These are phyloP conservation scores for Hypsibius dujardini DNA, from an alignment of 1,140 invertebrate species.

Conservation along the genomic window DNA sequence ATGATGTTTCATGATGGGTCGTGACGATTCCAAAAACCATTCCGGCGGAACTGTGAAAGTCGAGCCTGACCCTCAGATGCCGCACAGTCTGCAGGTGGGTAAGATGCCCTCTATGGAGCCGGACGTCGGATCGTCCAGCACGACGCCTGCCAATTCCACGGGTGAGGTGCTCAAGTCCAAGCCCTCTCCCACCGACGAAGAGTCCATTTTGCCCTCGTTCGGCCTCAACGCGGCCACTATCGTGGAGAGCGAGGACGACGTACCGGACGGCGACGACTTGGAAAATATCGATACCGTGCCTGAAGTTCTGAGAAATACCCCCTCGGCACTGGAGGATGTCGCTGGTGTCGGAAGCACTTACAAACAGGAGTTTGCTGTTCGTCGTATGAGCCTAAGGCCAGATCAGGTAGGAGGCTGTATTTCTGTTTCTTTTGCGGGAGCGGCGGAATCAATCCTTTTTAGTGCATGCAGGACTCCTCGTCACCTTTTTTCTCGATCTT, in stretches of 20 bases:
- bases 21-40: not conserved
- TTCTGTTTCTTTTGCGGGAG: too few relatives aligned
- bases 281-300: not conserved
- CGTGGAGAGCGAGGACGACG: not conserved
- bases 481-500: too few relatives aligned
- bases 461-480: too few relatives aligned
- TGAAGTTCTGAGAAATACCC: not conserved
- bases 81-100: constrained; percentile 13
- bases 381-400: too few relatives aligned
- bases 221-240: not conserved
- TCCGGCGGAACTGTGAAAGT: not conserved
- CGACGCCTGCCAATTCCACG: not conserved
- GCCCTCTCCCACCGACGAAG: not conserved
- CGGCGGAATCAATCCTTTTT: too few relatives aligned
- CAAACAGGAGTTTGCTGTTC: too few relatives aligned
- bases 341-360: too few relatives aligned
- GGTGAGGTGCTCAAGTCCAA: not conserved
- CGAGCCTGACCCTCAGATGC: not conserved
- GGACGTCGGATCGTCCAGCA: not conserved
- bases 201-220: not conserved
- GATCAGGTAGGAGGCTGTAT: too few relatives aligned
- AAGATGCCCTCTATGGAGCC: constrained; percentile 12
- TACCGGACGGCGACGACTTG: not conserved
- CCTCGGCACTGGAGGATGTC: too few relatives aligned
- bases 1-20: not conserved